Conservation (phyloP, 2,113 vertebrate species). For the Theristicus caerulescens region DNA sequence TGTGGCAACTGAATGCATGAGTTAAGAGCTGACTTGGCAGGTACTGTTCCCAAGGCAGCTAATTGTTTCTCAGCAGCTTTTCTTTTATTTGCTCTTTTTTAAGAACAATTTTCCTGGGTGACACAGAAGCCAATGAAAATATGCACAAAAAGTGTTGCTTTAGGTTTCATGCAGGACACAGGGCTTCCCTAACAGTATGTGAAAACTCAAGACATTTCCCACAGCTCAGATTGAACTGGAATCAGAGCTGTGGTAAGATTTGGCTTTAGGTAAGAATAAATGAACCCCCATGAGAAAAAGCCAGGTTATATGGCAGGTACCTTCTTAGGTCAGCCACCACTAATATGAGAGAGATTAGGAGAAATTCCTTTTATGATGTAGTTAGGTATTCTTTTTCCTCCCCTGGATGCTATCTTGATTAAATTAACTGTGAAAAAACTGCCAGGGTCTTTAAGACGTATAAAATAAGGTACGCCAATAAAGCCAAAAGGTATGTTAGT, state of each 20-base stretch:
- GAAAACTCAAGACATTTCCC: slow-evolving; percentile 12
- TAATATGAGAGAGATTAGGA: slow-evolving; percentile 50
- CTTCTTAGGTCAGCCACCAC: not conserved
- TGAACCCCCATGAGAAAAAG: not conserved
- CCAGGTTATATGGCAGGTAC: not conserved
- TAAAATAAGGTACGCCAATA: slow-evolving; percentile 66
- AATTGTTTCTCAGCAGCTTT: not conserved
- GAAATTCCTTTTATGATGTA: slow-evolving; percentile 62
- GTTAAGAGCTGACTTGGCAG: slow-evolving; percentile 37
- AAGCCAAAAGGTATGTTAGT: slow-evolving; percentile 69
- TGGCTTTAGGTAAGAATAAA: not conserved
- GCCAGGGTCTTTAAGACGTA: slow-evolving; percentile 57
- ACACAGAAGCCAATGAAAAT: slow-evolving; percentile 36
- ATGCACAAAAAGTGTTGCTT: slow-evolving; percentile 5
- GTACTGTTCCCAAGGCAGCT: not conserved
- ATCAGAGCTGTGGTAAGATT: not conserved
- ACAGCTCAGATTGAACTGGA: not conserved
- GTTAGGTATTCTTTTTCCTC: not conserved
- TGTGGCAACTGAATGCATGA: not conserved
- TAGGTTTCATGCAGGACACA: not conserved
- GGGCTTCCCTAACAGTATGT: not conserved
- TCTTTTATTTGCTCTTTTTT: not conserved
- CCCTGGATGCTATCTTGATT: slow-evolving; percentile 21
- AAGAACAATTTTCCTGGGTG: slow-evolving; percentile 44
- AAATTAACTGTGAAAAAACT: slow-evolving; percentile 60